Conservation (phyloP, 2,113 vertebrate species). For the Calyptommatus sinebrachiatus region DNA sequence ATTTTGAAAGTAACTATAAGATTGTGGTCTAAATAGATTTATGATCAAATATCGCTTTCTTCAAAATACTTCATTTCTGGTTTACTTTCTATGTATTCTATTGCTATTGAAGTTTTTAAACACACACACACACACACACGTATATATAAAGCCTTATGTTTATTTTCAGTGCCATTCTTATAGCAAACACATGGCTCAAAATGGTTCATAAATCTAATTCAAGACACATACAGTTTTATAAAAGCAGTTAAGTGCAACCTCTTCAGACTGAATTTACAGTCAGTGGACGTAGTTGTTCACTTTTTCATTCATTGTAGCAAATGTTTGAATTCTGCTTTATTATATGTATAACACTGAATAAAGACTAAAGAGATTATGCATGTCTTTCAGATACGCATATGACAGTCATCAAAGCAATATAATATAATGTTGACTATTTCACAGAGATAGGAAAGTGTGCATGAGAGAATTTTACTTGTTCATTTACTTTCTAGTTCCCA, state of each 20-base stretch:
- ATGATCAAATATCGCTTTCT: neutral
- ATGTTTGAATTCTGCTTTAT: neutral
- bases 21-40: neutral
- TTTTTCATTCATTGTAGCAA: neutral
- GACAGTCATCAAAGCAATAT: neutral
- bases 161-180: constrained; percentile 22
- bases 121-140: neutral
- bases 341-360: neutral
- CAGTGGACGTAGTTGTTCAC: neutral
- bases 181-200: neutral
- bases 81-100: neutral
- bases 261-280: neutral
- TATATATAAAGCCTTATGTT: neutral
- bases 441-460: no score
- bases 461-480: no score
- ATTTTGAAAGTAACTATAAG: neutral
- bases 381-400: neutral
- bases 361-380: neutral
- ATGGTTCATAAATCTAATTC: constrained; percentile 7
- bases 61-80: neutral
- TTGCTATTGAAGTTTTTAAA: constrained; percentile 6
- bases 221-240: constrained; percentile 12
- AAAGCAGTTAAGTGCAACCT: constrained; percentile 11
- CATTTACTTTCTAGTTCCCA: no score
- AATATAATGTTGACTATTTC: neutral